Evolutionary conservation across 1,140 invertebrate species (phyloP), one percentile per base, ranked within the genome.

Genomic region (Papilio machaon): DNA sequence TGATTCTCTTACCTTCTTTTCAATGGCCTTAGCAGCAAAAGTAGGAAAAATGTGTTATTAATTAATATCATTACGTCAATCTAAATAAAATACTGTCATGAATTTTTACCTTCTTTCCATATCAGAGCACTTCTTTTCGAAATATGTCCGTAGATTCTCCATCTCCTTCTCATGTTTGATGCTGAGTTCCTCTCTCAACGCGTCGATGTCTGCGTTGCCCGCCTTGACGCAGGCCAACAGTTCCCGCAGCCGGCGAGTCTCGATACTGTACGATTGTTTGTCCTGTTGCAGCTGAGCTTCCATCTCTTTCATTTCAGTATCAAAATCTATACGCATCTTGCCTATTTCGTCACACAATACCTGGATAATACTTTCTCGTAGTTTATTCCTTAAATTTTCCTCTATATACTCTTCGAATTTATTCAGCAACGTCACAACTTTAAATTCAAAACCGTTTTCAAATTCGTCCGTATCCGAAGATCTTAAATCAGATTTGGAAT

Each of bases 81-180:
- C 1, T 81, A 67, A 74, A 77, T 30, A 80, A 77, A 78, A 79
- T 81, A 64, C 47, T 52, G 9, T 43, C 13, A 52, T 76, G 10
- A 73, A 73, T 74, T n/a, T 35, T 95, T 91, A 97, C 95, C 97
- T 96, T 86, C 97, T 97, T 89, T 97, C 96, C 91, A 97, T 95
- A 84, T 97, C 96, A 0, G 96, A 95, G 87, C 97, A 97, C 89
- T 97, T 97, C 87, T 96, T 95, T 82, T 97, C 97, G 87, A 97
- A 98, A 86, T 97, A 98, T 2, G 95, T 97, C 70, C 97, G 95
- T 30, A 97, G 86, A 83, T 97, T 96, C 88, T 97, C 97, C 96
- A 97, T 96, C 88, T 98, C 96, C 79, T 96, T 96, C 17, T 96
- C 92, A 89, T 97, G 97, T 82, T 96, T 96, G 11, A 87, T 87